Percentiles rank a stretch among this genome's conserved stretches.
Conservation (phyloP, 2,113 vertebrate species). For the Malurus melanocephalus region DNA sequence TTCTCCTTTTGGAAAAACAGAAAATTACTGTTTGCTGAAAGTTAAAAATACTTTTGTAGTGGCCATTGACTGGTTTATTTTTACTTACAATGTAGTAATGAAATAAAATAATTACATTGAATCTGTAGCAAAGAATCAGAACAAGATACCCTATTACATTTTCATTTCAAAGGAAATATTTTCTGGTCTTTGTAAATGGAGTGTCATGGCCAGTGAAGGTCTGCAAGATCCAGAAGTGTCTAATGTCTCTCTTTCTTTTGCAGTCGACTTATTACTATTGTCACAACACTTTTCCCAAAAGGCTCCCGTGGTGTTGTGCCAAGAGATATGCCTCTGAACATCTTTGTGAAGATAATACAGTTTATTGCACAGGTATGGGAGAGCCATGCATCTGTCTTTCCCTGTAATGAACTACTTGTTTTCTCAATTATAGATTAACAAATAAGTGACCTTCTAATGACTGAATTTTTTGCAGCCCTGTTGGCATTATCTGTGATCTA, state of each 20-base stretch:
- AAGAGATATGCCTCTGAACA: slow-evolving; percentile 97
- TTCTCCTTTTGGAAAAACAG: neutral
- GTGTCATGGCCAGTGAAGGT: neutral
- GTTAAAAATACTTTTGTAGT: neutral
- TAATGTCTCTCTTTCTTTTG: slow-evolving; percentile 56
- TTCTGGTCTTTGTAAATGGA: slow-evolving; percentile 1
- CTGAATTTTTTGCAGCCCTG: neutral
- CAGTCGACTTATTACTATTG: slow-evolving; percentile 95
- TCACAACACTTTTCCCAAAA: slow-evolving; percentile 96
- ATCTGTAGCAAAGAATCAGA: neutral
- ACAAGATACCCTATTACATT: neutral
- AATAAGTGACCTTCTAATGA: neutral
- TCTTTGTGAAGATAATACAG: slow-evolving; percentile 98
- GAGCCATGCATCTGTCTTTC: neutral
- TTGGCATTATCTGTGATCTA: neutral
- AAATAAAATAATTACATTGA: neutral
- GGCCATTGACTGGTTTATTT: neutral
- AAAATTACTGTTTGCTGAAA: neutral
- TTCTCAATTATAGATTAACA: neutral
- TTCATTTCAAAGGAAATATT: slow-evolving; percentile 14
- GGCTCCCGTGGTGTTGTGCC: slow-evolving; percentile 95
- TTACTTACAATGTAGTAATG: neutral
- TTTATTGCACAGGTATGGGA: slow-evolving; percentile 93
- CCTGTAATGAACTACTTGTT: neutral
- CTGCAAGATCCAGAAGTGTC: slow-evolving; percentile 10